Percentiles rank a stretch among this genome's conserved stretches.
Conservation (phyloP, 2,113 vertebrate genomes). For the Sceloporus undulatus region DNA sequence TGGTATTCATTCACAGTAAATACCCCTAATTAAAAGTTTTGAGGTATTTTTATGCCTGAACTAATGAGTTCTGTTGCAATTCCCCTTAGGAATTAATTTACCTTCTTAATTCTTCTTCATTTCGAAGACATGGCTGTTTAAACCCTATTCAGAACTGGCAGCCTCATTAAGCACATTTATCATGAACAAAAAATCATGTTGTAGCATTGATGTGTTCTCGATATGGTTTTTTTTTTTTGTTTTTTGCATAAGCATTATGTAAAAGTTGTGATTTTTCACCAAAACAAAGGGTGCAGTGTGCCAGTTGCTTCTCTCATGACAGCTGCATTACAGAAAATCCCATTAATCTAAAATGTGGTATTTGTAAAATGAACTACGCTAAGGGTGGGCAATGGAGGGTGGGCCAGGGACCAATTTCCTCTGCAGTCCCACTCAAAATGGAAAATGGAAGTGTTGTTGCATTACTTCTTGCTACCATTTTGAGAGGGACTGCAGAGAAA, state of each 20-base stretch:
- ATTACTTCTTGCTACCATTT: no score
- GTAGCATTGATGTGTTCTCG: conserved; percentile 58
- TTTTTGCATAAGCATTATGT: background rate
- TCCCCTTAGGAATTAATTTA: conserved; percentile 85
- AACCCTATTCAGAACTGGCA: conserved; percentile 62
- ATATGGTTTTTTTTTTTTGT: conserved; percentile 47
- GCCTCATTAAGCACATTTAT: conserved; percentile 56
- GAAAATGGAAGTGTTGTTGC: no score
- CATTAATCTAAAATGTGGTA: background rate
- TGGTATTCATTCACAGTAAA: conserved; percentile 83
- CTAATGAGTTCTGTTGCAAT: conserved; percentile 85
- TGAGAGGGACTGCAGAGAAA: no score
- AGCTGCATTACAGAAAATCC: background rate
- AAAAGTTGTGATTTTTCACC: conserved; percentile 15
- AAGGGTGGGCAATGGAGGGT: no score
- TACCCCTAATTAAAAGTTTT: conserved; percentile 88
- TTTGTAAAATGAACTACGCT: background rate
- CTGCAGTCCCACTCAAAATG: background rate
- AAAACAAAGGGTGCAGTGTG: background rate
- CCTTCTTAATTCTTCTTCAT: conserved; percentile 79
- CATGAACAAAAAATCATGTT: conserved; percentile 67
- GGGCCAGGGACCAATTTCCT: no score
- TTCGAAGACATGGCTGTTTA: conserved; percentile 73
- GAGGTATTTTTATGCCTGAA: conserved; percentile 78
- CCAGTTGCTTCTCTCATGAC: conserved; percentile 42